Percentiles rank a stretch among this genome's conserved stretches.
phyloP scores from a whole-genome alignment of 1,140 invertebrate genomes.

The Drosophila azteca region DNA sequence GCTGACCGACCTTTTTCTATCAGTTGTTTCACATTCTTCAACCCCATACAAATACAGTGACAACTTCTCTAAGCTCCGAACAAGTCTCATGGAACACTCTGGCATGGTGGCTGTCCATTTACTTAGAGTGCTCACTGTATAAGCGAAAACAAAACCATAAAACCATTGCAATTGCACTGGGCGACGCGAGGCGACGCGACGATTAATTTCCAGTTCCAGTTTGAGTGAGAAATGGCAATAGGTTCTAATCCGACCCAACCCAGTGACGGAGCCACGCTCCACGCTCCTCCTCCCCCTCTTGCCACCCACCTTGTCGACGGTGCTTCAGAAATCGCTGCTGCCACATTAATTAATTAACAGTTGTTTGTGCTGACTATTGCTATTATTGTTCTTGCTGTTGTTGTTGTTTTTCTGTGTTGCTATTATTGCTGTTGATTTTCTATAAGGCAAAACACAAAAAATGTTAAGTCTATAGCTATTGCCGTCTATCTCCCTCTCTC shows the following conservation, averaged over 20 bases:
- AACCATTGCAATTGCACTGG: slow-evolving; percentile 1
- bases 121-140: too few species aligned
- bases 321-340: slow-evolving; percentile 42
- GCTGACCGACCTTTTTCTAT: slow-evolving; percentile 32
- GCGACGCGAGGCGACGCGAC: neutral
- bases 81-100: too few species aligned
- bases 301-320: neutral
- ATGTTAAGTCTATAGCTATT: slow-evolving; percentile 5
- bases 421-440: slow-evolving; percentile 28
- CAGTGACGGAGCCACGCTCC: neutral
- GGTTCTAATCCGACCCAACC: slow-evolving; percentile 8
- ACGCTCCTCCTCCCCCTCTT: too few species aligned
- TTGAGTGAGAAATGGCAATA: slow-evolving; percentile 18
- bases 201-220: slow-evolving; percentile 16
- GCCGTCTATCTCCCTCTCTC: neutral
- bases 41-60: neutral
- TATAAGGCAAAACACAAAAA: slow-evolving; percentile 17
- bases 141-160: slow-evolving; percentile 1
- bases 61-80: too few species aligned
- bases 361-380: slow-evolving; percentile 27
- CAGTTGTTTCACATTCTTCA: slow-evolving; percentile 17
- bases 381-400: slow-evolving; percentile 17
- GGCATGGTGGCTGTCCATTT: too few species aligned
- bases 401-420: slow-evolving; percentile 19
- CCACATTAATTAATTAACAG: slow-evolving; percentile 68